Base-by-base conservation (phyloP, 1,140 invertebrate species). In the Harpegnathos saltator region DNA sequence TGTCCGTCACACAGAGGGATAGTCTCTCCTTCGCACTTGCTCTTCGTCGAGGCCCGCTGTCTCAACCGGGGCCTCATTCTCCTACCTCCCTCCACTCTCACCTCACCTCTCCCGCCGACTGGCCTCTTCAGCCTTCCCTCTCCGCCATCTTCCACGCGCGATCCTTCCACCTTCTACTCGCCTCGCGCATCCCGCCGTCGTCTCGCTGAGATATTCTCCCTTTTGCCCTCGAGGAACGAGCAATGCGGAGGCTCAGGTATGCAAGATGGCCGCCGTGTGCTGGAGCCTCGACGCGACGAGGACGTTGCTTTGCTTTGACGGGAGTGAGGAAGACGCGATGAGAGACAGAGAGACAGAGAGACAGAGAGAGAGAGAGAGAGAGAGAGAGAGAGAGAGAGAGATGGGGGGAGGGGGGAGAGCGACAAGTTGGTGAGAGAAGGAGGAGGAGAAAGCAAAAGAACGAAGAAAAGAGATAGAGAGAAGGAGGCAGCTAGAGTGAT, bases 151-250 rank as follows among this genome's bases (percentile, higher is more conserved):
- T 82, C 74, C 81, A 61, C 77, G 58, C 86, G 78, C 81, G 83
- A 85, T 89, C 87, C 85, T 91, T 90, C 91, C 88, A 87, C 86
- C 88, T 80, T 81, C 84, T 69, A 66, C 87, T 82, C 66, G 73
- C 82, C 86, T 88, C 82, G 87, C 87, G 73, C 88, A 89, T 84
- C 87, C 88, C 89, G 65, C 68, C 85, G 82, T 84, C 89, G 88
- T 91, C 89, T 90, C 88, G 88, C 90, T 90, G 90, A 94, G 93
- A 94, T 94, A 94, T 94, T 94, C 93, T 94, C 94, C 93, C 94
- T 94, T 94, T 94, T 94, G 93, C 94, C 94, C 93, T 94, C 93
- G 90, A 94, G 93, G 93, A 94, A 94, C 91, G 92, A 94, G 94
- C 94, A 94, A 94, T 94, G 94, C 93, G 93, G 92, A 93, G 93